Evolutionary conservation across 2,113 vertebrate genomes (phyloP).

Genomic region (Thomomys bottae): DNA sequence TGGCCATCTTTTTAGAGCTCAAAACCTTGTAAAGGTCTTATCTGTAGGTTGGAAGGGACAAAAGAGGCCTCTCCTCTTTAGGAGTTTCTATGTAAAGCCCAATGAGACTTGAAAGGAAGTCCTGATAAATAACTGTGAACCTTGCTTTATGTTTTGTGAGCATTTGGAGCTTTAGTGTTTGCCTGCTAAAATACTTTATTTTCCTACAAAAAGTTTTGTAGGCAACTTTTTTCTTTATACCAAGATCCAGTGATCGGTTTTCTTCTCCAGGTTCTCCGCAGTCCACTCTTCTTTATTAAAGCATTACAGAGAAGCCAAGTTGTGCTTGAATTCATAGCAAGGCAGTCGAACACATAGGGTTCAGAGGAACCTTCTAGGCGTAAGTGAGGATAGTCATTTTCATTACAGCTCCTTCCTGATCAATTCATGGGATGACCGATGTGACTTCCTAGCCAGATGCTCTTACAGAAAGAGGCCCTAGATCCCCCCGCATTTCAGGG

Average conservation of each 20-base stretch:
- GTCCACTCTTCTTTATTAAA: background rate
- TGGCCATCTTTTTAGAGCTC: background rate
- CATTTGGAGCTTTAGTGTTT: background rate
- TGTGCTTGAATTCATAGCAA: conserved; percentile 1
- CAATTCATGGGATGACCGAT: background rate
- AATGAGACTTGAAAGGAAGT: background rate
- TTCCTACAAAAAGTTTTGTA: background rate
- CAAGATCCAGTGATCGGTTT: background rate
- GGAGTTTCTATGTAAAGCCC: background rate
- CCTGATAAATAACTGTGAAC: fast-evolving
- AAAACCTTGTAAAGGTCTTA: background rate
- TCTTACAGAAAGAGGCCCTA: conserved; percentile 68
- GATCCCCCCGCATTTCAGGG: conserved; percentile 70
- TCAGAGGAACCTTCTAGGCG: background rate
- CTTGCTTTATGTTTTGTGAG: background rate
- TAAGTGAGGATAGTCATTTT: background rate
- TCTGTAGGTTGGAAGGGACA: background rate
- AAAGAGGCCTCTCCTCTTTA: too few relatives aligned
- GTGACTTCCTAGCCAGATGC: conserved; percentile 3
- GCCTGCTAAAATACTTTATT: background rate
- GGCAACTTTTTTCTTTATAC: background rate
- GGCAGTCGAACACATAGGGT: background rate
- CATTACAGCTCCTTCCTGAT: background rate
- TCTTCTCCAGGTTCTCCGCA: background rate
- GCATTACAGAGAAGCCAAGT: background rate